These are phyloP conservation scores for Rissa tridactyla DNA, from an alignment of 2,113 vertebrate genomes.

Conservation along the genomic window DNA sequence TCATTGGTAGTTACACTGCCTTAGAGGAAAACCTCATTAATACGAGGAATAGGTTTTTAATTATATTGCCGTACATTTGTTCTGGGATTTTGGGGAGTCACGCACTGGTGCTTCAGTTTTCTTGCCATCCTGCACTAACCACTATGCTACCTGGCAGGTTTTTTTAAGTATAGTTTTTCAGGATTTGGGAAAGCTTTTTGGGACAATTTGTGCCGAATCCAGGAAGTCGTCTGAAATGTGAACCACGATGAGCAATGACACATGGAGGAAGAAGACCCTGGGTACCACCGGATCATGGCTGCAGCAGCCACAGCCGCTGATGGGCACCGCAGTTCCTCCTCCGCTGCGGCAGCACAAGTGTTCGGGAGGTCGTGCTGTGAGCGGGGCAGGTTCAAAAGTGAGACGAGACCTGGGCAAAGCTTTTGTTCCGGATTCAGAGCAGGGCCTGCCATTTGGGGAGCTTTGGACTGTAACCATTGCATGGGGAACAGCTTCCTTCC, in stretches of 20 bases:
- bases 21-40: neutral
- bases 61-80: neutral
- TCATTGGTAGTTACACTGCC: neutral
- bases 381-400: neutral
- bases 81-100: neutral
- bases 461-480: neutral
- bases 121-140: neutral
- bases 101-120: neutral
- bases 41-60: neutral
- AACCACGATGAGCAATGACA: fast-evolving
- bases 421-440: neutral
- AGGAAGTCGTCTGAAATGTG: neutral
- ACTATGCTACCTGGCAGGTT: fast-evolving
- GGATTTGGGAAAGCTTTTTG: neutral
- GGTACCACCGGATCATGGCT: neutral
- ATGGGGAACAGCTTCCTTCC: neutral
- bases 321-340: fast-evolving
- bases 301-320: neutral
- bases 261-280: neutral
- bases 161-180: neutral
- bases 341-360: neutral
- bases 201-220: neutral
- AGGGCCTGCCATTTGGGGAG: neutral
- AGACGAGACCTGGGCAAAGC: neutral
- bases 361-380: neutral